Base-by-base conservation (phyloP, 2,888 invertebrate species). In the Empis stercorea region DNA sequence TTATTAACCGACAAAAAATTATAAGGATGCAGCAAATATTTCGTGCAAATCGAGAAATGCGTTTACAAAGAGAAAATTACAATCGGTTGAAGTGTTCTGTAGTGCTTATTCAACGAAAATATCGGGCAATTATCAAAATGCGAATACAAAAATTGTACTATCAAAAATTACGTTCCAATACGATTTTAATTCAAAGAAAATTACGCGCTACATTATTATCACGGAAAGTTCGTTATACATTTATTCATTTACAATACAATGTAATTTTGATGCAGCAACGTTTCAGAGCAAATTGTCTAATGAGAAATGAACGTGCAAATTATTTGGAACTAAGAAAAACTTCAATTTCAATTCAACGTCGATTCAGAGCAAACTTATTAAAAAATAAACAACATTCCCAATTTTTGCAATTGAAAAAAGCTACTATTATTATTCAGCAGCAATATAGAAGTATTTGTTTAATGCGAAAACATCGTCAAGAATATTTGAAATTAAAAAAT, bases 21-120 rank as follows among this genome's bases (percentile, higher is more conserved):
- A 57, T 55, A 48, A 7, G 62, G 60, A 54, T 73, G 61, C 57
- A 71, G 62, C 58, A 69, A 68, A 52, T 46, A 7, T 48, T 55
- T 40, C 51, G 57, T 16, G 61, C 61, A 7, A 52, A 45, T 4
- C 45, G 48, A 30, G 32, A 55, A 16, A 59, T 58, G 60, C 54
- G 49, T 1, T 41, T 41, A 2, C 47, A 56, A 4, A 52, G 52
- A 0, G 27, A 42, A 6, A 13, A 45, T 2, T 63, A 56, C 46
- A n/a, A 50, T 1, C 27, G 39, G 10, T 40, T 57, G 1, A 52
- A 45, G 11, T 15, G 44, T 1, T 36, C 54, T 2, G 39, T 55
- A 2, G 30, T 63, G 51, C 51, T 51, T 2, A 41, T 56, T 27
- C 64, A 64, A 37, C 51, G 15, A 11, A 51, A 52, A 7, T 65